A percentile compares a stretch with the other conserved stretches of the same genome.
Evolutionary conservation across 1,140 invertebrate species (phyloP).

Genomic region (Bicyclus anynana): DNA sequence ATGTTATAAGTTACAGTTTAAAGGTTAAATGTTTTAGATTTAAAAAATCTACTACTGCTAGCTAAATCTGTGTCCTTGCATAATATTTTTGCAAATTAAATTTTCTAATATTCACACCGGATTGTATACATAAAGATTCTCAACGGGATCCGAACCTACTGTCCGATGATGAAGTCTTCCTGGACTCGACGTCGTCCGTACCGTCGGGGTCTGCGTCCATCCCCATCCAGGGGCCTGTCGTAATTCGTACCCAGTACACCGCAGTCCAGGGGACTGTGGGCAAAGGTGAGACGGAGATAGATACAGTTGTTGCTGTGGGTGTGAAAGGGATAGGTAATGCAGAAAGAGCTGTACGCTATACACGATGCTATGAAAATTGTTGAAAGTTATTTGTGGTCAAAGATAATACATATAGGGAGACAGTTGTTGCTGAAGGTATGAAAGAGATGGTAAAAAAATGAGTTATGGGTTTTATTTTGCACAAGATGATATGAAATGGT

Average conservation of each 20-base stretch:
- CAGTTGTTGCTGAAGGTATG: background rate
- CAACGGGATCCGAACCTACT: slow-evolving; percentile 47
- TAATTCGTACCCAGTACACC: slow-evolving; percentile 29
- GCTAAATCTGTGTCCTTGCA: too few relatives aligned
- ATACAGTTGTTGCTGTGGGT: too few relatives aligned
- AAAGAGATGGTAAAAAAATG: background rate
- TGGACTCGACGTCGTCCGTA: slow-evolving; percentile 42
- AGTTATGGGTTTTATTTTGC: too few relatives aligned
- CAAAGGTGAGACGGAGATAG: slow-evolving; percentile 22
- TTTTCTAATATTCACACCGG: background rate
- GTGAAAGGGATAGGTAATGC: background rate
- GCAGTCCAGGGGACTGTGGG: slow-evolving; percentile 29
- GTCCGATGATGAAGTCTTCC: slow-evolving; percentile 57
- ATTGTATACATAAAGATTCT: slow-evolving; percentile 12
- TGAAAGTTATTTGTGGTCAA: background rate
- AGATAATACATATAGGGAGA: background rate
- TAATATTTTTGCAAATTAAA: too few relatives aligned
- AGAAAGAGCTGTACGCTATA: background rate
- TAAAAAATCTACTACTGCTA: too few relatives aligned
- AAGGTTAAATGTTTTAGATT: too few relatives aligned
- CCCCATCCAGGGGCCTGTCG: slow-evolving; percentile 30
- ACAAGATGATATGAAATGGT: too few relatives aligned
- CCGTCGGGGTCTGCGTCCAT: slow-evolving; percentile 32
- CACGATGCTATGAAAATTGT: background rate
- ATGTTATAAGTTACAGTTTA: too few relatives aligned